A percentile compares a stretch with the other conserved stretches of the same genome.
These are phyloP conservation scores for Drosophila diplacantha DNA, from an alignment of 2,888 invertebrate species.

Conservation along the genomic window DNA sequence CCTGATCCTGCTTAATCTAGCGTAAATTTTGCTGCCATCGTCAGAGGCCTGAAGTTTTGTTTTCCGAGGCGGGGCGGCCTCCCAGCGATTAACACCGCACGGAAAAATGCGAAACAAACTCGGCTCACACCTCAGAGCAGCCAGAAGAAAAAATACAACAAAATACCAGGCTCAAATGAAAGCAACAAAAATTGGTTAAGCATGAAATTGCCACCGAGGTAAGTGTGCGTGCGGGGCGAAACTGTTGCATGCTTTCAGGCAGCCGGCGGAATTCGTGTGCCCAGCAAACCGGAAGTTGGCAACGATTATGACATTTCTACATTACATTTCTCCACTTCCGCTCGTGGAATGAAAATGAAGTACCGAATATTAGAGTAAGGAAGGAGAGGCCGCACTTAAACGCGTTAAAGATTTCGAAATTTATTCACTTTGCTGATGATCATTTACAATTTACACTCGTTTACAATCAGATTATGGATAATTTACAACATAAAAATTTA, in stretches of 20 bases:
- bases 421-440: slow-evolving; percentile 61
- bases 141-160: slow-evolving; percentile 8
- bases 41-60: slow-evolving; percentile 25
- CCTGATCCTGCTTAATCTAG: slow-evolving; percentile 62
- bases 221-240: slow-evolving; percentile 23
- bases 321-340: not conserved
- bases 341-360: slow-evolving; percentile 1
- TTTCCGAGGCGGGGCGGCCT: slow-evolving; percentile 31
- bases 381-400: slow-evolving; percentile 36
- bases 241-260: slow-evolving; percentile 58
- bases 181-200: slow-evolving; percentile 69
- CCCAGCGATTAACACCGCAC: slow-evolving; percentile 62
- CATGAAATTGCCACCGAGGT: slow-evolving; percentile 63
- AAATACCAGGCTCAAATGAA: slow-evolving; percentile 49
- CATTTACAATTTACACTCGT: slow-evolving; percentile 56
- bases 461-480: slow-evolving; percentile 56
- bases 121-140: slow-evolving; percentile 60
- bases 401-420: slow-evolving; percentile 68
- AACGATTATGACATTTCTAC: slow-evolving; percentile 45
- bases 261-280: slow-evolving; percentile 40
- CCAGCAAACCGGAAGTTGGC: slow-evolving; percentile 49
- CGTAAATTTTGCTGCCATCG: slow-evolving; percentile 63
- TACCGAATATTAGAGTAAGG: not conserved
- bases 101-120: slow-evolving; percentile 47
- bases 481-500: slow-evolving; percentile 65